Conservation (phyloP, 1,140 invertebrate species). For the Scylla paramamosain region DNA sequence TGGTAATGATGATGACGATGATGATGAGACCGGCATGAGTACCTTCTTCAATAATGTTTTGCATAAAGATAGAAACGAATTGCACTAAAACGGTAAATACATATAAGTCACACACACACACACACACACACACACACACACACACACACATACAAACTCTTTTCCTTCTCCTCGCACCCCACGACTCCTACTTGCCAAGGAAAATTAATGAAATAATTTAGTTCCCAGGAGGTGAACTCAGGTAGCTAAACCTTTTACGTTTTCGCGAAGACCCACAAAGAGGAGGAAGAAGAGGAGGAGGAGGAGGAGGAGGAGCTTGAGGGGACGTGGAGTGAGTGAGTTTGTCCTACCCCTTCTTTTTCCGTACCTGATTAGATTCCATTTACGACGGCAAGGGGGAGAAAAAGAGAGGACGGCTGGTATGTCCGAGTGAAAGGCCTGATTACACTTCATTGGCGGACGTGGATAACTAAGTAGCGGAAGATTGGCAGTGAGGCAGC, state of each 20-base stretch:
- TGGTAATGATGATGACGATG: too few relatives aligned
- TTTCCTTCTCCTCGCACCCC: not conserved
- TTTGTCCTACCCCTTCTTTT: too few relatives aligned
- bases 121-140: conserved; percentile 20
- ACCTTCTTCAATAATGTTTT: not conserved
- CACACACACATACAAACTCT: not conserved
- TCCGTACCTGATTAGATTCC: too few relatives aligned
- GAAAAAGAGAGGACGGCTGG: too few relatives aligned
- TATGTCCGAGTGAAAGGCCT: too few relatives aligned
- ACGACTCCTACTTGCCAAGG: not conserved
- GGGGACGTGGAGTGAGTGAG: too few relatives aligned
- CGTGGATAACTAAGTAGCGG: too few relatives aligned
- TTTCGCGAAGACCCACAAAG: not conserved
- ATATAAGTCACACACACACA: not conserved
- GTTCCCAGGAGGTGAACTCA: conserved; percentile 41
- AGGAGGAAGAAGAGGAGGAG: not conserved
- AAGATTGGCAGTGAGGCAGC: too few relatives aligned
- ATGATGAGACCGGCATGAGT: too few relatives aligned
- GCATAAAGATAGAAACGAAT: not conserved
- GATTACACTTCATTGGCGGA: too few relatives aligned
- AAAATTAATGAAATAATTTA: conserved; percentile 52
- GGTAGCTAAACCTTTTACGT: conserved; percentile 46
- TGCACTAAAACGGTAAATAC: not conserved
- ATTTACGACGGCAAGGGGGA: too few relatives aligned
- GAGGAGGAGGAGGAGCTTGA: not conserved